Base-by-base conservation (phyloP, 1,140 invertebrate genomes). In the Drosophila mayri region DNA sequence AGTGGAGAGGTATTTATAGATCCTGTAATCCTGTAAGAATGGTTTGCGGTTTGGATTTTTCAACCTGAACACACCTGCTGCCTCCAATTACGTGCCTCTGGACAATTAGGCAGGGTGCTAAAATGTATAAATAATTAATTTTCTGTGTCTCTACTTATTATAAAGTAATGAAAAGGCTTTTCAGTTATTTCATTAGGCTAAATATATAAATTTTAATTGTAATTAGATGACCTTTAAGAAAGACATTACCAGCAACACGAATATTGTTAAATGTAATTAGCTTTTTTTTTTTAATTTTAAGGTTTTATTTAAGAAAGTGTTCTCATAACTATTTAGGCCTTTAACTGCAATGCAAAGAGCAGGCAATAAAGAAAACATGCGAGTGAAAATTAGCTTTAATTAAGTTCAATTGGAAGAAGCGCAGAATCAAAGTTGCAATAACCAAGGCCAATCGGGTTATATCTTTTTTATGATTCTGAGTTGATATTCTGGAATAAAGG, bases 381-480 rank as follows among this genome's bases (percentile, higher is more conserved):
- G 40, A 35, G 46, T 28, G 18, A 44, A 84, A 79, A 83, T 76
- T 60, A 76, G 50, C 59, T 76, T 84, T 84, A 84, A 84, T 84
- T 84, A 84, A 84, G 61, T 57, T 76, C 81, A 84, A 84, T 84
- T 84, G 44, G 72, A 18, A 32, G 50, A 75, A 76, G 32, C 62
- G 40, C 46, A 44, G 70, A 79, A 66, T 83, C 52, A 68, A 70
- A 79, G 66, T 76, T 76, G 62, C 37, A 65, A 73, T 55, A 52
- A 73, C 10, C 49, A 66, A 59, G 43, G 58, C 14, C 63, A 76
- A 38, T 12, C 18, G 52, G 49, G 54, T 46, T 76, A 46, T 28
- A 28, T 18, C 0, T 28, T 18, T 37, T 47, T 60, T 49, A 49
- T 62, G 58, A 20, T 49, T 49, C 8, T 30, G 25, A 49, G 46